Percentiles rank a stretch among this genome's conserved stretches.
Conservation (phyloP, 2,888 invertebrate genomes). For the Erannis defoliaria region DNA sequence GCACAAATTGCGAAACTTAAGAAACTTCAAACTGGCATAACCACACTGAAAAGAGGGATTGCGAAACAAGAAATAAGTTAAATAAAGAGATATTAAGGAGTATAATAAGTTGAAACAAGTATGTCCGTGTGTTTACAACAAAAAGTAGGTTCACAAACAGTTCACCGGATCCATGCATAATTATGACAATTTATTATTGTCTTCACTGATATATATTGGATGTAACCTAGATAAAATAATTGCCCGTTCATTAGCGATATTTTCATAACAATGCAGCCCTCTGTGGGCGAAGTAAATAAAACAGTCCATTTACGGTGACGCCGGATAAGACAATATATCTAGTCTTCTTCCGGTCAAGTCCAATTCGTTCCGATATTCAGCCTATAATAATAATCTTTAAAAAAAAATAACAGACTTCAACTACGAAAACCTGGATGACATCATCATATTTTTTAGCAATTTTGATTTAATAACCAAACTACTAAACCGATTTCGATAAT, state of each 20-base stretch:
- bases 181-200: neutral
- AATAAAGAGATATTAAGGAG: no score
- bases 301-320: neutral
- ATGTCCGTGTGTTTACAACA: neutral
- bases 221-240: slow-evolving; percentile 5
- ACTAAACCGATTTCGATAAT: no score
- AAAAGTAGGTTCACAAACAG: neutral
- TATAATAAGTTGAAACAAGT: no score
- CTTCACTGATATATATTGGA: neutral
- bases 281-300: neutral
- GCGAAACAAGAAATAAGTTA: no score
- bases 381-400: no score
- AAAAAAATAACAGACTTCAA: no score
- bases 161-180: neutral
- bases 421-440: no score
- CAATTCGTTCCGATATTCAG: neutral
- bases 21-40: no score
- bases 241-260: neutral
- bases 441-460: no score
- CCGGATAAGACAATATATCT: neutral
- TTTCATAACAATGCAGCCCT: slow-evolving; percentile 2
- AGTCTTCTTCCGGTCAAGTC: neutral
- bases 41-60: no score
- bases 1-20: no score
- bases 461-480: no score